Evolutionary conservation across 2,797 vertebrate genomes (phyloP).

Genomic region (Poecilia wingei): DNA sequence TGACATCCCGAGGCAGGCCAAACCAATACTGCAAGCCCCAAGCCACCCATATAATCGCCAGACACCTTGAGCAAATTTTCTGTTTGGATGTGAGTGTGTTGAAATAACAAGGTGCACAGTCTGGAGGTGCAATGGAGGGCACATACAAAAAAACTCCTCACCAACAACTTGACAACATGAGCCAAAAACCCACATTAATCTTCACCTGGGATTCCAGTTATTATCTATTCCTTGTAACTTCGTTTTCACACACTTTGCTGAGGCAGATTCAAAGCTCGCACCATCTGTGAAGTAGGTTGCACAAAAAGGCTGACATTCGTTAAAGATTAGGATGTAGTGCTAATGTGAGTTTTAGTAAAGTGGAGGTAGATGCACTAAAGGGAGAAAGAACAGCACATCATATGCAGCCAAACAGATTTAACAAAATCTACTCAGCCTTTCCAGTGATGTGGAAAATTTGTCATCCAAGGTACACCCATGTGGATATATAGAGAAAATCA

Average conservation of each 20-base stretch:
- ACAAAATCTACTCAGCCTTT: constrained; percentile 51
- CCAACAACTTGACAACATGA: constrained; percentile 34
- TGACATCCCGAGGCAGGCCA: constrained; percentile 64
- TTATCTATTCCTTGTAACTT: constrained; percentile 43
- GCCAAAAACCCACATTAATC: constrained; percentile 42
- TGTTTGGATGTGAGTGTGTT: constrained; percentile 40
- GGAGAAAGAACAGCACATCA: constrained; percentile 33
- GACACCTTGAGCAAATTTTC: constrained; percentile 72
- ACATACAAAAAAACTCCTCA: constrained; percentile 23
- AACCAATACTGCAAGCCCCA: constrained; percentile 57
- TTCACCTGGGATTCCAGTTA: constrained; percentile 35
- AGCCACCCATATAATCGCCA: constrained; percentile 61
- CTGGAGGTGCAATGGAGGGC: constrained; percentile 59
- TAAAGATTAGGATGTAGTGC: constrained; percentile 62
- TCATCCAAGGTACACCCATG: constrained; percentile 24
- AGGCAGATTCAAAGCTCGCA: constrained; percentile 53
- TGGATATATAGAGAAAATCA: constrained; percentile 43
- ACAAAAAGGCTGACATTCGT: constrained; percentile 58
- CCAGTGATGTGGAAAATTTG: constrained; percentile 38
- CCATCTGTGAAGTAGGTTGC: constrained; percentile 56
- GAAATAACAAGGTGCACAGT: constrained; percentile 39
- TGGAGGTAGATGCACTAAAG: constrained; percentile 58
- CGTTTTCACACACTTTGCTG: constrained; percentile 24
- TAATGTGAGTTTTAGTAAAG: constrained; percentile 54
- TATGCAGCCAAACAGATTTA: constrained; percentile 48